Base-by-base conservation (phyloP, 2,888 invertebrate genomes). In the Thera britannica region DNA sequence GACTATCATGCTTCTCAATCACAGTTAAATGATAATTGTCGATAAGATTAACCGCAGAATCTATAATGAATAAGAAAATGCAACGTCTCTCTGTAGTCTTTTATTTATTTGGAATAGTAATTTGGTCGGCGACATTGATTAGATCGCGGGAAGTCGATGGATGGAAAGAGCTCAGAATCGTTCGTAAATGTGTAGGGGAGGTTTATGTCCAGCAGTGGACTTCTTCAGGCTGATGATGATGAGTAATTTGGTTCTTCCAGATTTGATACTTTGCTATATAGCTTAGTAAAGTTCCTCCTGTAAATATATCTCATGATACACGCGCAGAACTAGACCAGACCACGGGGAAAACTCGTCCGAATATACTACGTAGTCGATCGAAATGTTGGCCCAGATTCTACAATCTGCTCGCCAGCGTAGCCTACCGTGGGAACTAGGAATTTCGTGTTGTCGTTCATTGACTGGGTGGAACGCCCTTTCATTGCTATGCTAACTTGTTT, bases 351-450 rank as follows among this genome's bases (percentile, higher is more conserved):
- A 46, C 23, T 58, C 54, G 58, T 46, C 56, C 34, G 44, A 65
- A 56, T 62, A 23, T 58, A 54, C 58, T 46, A 23, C 49, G 60
- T 65, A 49, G 60, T 49, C 51, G 46, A 62, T 65, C 44, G 51
- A 59, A 65, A 66, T 70, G 70, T 72, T 69, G 72, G 62, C 65
- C 72, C 61, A 76, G 69, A 62, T 78, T 65, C 69, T 69, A 68
- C 60, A 68, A 68, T 77, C 73, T 67, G 71, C 65, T 46, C 65
- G 65, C 62, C 64, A 62, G 62, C 59, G 72, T 68, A 66, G 67
- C 63, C 58, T 70, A 67, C 46, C 74, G 76, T 79, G 79, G 72
- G 79, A 79, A 78, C 62, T 69, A 55, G 74, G 66, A 60, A 70
- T 65, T 62, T 68, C 65, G 72, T 65, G 65, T 67, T 57, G 65